phyloP scores from a whole-genome alignment of 2,888 invertebrate species.

The Synanthedon formicaeformis region DNA sequence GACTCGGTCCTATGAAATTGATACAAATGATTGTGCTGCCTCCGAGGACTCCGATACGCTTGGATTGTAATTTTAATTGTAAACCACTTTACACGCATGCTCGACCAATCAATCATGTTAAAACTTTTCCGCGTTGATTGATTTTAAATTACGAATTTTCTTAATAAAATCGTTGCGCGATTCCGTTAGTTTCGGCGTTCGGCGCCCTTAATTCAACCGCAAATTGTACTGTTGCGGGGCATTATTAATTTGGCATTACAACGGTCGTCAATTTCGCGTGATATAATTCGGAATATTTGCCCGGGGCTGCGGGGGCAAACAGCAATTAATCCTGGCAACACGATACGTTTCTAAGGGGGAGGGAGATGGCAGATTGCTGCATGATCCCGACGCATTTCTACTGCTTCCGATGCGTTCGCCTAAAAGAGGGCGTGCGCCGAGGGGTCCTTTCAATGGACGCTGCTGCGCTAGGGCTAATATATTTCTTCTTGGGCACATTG shows the following conservation, averaged over 20 bases:
- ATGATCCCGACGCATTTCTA: slow-evolving; percentile 61
- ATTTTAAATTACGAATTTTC: not conserved
- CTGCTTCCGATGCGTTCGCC: slow-evolving; percentile 52
- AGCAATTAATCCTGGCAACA: slow-evolving; percentile 66
- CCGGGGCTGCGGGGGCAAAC: slow-evolving; percentile 47
- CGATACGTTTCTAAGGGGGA: slow-evolving; percentile 44
- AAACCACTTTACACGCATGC: not conserved
- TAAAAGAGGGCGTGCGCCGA: slow-evolving; percentile 29
- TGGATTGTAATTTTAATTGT: not conserved
- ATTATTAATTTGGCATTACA: slow-evolving; percentile 57
- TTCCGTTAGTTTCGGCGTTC: not conserved
- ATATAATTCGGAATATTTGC: slow-evolving; percentile 51
- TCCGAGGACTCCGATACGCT: not conserved
- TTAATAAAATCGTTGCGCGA: not conserved
- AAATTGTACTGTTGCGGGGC: slow-evolving; percentile 25
- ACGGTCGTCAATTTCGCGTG: slow-evolving; percentile 53
- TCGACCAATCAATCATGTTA: not conserved
- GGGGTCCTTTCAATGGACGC: slow-evolving; percentile 27
- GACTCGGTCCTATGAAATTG: slow-evolving; percentile 6
- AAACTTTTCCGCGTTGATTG: not conserved
- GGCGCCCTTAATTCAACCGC: slow-evolving; percentile 13
- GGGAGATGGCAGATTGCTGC: slow-evolving; percentile 49
- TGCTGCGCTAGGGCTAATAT: slow-evolving; percentile 37
- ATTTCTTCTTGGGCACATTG: slow-evolving; percentile 40
- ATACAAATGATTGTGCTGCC: slow-evolving; percentile 6